Evolutionary conservation across 2,797 vertebrate genomes (phyloP).

Genomic region (Bovichtus diacanthus): DNA sequence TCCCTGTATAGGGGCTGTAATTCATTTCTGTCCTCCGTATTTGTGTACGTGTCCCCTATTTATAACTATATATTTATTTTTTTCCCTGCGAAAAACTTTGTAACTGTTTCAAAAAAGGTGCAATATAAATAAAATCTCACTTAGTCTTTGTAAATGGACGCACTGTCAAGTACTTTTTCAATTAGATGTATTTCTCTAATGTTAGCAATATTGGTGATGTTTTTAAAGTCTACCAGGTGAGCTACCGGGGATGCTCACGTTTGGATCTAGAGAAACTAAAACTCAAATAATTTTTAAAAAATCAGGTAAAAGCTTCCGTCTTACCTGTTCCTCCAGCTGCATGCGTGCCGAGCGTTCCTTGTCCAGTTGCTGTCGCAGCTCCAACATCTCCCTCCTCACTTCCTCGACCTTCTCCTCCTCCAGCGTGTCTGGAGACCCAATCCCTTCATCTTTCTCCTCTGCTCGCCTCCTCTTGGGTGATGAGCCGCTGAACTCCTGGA

Average conservation of each 20-base stretch:
- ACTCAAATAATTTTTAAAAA: background rate
- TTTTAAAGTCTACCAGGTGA: too few species aligned
- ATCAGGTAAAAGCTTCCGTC: background rate
- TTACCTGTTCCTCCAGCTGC: constrained; percentile 82
- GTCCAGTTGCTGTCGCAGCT: constrained; percentile 79
- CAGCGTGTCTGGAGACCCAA: constrained; percentile 85
- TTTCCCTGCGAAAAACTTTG: too few species aligned
- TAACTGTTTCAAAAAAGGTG: too few species aligned
- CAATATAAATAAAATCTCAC: too few species aligned
- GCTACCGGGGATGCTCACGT: too few species aligned
- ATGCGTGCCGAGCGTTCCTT: constrained; percentile 83
- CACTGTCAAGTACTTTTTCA: background rate
- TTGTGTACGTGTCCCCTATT: too few species aligned
- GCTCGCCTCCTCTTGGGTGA: constrained; percentile 89
- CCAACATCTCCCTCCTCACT: constrained; percentile 76
- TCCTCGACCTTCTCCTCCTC: constrained; percentile 81
- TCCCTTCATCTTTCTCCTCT: constrained; percentile 95
- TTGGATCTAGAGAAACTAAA: background rate
- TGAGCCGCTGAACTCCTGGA: constrained; percentile 92
- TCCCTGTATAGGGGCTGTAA: too few species aligned
- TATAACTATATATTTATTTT: too few species aligned
- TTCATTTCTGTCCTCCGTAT: too few species aligned
- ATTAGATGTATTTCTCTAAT: background rate
- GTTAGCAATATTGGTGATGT: background rate
- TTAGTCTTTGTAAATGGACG: background rate